Percentiles rank a stretch among this genome's conserved stretches.
Conservation (phyloP, 1,140 invertebrate genomes). For the Hylaeus anthracinus region DNA sequence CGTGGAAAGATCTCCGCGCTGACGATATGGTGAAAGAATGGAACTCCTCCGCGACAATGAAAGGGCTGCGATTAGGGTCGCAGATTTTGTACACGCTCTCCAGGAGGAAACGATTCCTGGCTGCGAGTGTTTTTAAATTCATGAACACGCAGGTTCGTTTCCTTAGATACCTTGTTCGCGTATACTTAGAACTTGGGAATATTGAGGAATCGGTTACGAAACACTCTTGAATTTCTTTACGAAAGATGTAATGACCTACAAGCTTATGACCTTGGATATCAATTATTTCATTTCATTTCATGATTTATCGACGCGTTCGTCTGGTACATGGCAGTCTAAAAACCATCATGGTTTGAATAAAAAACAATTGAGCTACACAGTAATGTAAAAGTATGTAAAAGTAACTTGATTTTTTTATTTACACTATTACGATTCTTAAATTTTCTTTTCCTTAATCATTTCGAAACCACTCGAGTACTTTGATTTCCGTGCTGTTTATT, state of each 20-base stretch:
- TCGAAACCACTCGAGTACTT: not conserved
- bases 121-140: conserved; percentile 89
- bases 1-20: conserved; percentile 96
- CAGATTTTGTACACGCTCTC: conserved; percentile 88
- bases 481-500: not conserved
- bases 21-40: conserved; percentile 89
- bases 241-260: not conserved
- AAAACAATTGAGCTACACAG: no score
- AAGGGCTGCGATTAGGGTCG: conserved; percentile 84
- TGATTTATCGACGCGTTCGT: no score
- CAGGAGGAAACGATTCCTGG: conserved; percentile 89
- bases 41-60: conserved; percentile 91
- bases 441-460: not conserved
- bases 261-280: no score
- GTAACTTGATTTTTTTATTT: no score
- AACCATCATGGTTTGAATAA: no score
- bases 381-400: no score
- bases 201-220: not conserved
- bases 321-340: no score
- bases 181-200: no score
- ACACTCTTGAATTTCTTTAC: not conserved
- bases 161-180: no score
- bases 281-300: no score
- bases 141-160: conserved; percentile 88
- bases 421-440: no score